Base-by-base conservation (phyloP, 2,888 invertebrate genomes). In the Metacarcinus magister region DNA sequence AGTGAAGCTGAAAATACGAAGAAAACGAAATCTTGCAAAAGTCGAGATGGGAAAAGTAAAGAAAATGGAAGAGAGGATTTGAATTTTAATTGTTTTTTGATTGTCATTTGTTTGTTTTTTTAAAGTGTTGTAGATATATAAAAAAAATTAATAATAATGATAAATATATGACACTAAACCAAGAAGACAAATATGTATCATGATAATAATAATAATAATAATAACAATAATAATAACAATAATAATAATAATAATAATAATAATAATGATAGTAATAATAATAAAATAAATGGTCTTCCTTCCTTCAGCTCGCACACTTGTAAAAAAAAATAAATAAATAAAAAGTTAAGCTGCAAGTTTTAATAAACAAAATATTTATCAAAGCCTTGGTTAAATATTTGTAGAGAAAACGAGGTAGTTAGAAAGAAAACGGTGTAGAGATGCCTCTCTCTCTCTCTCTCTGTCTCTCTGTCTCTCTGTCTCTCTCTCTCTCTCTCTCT, bases 361-460 rank as follows among this genome's bases (percentile, higher is more conserved):
- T 82, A 82, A 82, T 82, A 32, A 82, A 32, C 28, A 28, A 32
- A 82, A 82, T 82, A 82, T 82, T 82, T 32, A 82, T 82, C 28
- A 82, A 82, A 32, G 32, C 19, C 32, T 82, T 32, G 32, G 28
- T 13, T 23, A 32, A 82, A 23, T 67, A 67, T 8, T 48, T 13
- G 23, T 67, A 67, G 82, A 82, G 82, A 82, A 82, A 82, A 82
- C 32, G 32, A 82, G 32, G 10, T 82, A 7, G 82, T 82, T 82
- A 82, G 82, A 82, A 67, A 67, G 82, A 82, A 82, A 82, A 82
- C 32, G 82, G 32, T 7, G 82, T 32, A n/a, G n/a, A n/a, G n/a
- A 67, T 67, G 32, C 82, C 32, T 32, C 32, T 23, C 10, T 67
- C 67, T 23, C n/a, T 67, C 16, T 60, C 60, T 60, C 60, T 60